Percentiles rank a stretch among this genome's conserved stretches.
phyloP scores from a whole-genome alignment of 2,888 invertebrate genomes.

The Tetragonisca angustula region DNA sequence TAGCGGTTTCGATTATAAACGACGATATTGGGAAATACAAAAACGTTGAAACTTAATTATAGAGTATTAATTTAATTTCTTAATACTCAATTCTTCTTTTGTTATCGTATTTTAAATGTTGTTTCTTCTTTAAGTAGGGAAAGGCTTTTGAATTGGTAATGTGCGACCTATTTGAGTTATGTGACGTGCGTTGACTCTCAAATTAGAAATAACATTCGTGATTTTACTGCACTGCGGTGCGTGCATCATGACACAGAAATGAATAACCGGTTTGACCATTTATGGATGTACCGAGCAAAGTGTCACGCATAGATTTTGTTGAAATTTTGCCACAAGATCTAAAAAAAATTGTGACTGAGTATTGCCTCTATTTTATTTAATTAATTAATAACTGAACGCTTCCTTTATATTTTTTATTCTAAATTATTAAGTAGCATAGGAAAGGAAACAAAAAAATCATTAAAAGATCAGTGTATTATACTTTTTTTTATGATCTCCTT shows the following conservation, averaged over 20 bases:
- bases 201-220: constrained; percentile 48
- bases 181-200: constrained; percentile 45
- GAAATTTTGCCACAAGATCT: not conserved
- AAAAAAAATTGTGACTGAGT: not conserved
- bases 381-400: not conserved
- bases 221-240: constrained; percentile 15
- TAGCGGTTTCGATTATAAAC: not conserved
- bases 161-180: constrained; percentile 29
- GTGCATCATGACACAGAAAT: constrained; percentile 56
- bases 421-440: too few species aligned
- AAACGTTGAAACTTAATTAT: not conserved
- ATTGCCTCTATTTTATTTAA: not conserved
- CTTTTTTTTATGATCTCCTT: not conserved
- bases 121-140: not conserved
- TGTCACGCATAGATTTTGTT: constrained; percentile 20
- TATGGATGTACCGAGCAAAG: not conserved
- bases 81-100: not conserved
- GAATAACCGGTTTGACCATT: constrained; percentile 48
- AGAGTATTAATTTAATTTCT: not conserved
- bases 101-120: not conserved
- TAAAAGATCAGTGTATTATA: not conserved
- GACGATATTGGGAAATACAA: constrained; percentile 1
- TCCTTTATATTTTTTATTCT: not conserved
- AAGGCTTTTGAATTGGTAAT: not conserved
- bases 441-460: not conserved